Evolutionary conservation across 2,888 invertebrate genomes (phyloP).

Genomic region (Acanthococcus lagerstroemiae): DNA sequence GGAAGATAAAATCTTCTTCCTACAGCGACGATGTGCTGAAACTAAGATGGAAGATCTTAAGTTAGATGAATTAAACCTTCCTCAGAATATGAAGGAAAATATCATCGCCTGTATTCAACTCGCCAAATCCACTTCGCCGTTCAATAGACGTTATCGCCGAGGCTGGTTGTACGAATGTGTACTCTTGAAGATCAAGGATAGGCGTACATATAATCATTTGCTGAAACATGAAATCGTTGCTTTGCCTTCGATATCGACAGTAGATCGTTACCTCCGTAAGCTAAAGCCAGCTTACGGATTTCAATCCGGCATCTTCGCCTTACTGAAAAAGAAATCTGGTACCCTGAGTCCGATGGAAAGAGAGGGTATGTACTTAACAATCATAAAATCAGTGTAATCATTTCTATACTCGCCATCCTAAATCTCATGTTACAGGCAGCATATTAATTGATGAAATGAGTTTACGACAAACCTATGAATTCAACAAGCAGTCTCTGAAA

Average conservation of each 20-base stretch:
- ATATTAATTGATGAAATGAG: constrained; percentile 32
- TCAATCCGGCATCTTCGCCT: constrained; percentile 32
- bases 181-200: neutral
- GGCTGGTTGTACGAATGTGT: constrained; percentile 4
- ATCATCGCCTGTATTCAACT: neutral
- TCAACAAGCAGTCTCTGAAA: constrained; percentile 7
- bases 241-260: neutral
- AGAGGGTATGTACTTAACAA: constrained; percentile 28
- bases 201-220: constrained; percentile 1
- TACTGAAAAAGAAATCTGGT: constrained; percentile 31
- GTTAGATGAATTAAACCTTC: neutral
- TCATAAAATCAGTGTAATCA: neutral
- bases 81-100: neutral
- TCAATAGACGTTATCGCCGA: neutral
- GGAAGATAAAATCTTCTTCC: neutral
- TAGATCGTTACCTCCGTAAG: neutral
- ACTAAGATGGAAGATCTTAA: neutral
- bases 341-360: constrained; percentile 29
- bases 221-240: neutral
- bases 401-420: neutral
- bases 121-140: neutral
- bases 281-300: constrained; percentile 33
- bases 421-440: constrained; percentile 9
- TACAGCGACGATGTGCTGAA: neutral
- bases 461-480: neutral